These are phyloP conservation scores for Eubucco bourcierii DNA, from an alignment of 2,113 vertebrate species.

Conservation along the genomic window DNA sequence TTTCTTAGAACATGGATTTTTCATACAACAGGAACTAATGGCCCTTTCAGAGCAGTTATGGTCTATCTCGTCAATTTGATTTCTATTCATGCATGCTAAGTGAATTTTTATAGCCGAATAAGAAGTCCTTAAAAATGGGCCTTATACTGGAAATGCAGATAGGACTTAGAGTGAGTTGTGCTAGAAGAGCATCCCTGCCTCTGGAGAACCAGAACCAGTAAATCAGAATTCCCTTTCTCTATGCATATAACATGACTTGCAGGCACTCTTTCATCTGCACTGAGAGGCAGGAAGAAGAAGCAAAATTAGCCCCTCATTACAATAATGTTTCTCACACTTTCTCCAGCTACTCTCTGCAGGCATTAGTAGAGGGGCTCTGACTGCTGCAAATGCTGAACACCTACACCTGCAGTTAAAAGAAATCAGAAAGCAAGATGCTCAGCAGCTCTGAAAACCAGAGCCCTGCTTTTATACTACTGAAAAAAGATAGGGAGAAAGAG, in stretches of 20 bases:
- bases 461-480: not conserved
- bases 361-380: not conserved
- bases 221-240: slow-evolving; percentile 39
- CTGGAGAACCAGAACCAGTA: slow-evolving; percentile 29
- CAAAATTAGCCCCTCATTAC: slow-evolving; percentile 59
- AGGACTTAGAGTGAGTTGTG: slow-evolving; percentile 14
- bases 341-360: slow-evolving; percentile 34
- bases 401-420: slow-evolving; percentile 13
- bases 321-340: slow-evolving; percentile 48
- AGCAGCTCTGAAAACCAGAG: not conserved
- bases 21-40: slow-evolving; percentile 41
- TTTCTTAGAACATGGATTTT: slow-evolving; percentile 16
- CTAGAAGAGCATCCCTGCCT: slow-evolving; percentile 26
- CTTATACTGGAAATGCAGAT: slow-evolving; percentile 53
- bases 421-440: not conserved
- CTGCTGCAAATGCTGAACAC: slow-evolving; percentile 33
- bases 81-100: slow-evolving; percentile 53
- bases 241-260: not conserved
- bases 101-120: slow-evolving; percentile 60
- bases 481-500: not conserved
- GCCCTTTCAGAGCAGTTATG: slow-evolving; percentile 50
- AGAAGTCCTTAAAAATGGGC: slow-evolving; percentile 62
- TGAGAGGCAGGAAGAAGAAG: slow-evolving; percentile 36
- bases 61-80: slow-evolving; percentile 56
- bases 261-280: slow-evolving; percentile 42